Evolutionary conservation across 2,113 vertebrate species (phyloP), one percentile per base, ranked within the genome.

Genomic region (Chinchilla lanigera): DNA sequence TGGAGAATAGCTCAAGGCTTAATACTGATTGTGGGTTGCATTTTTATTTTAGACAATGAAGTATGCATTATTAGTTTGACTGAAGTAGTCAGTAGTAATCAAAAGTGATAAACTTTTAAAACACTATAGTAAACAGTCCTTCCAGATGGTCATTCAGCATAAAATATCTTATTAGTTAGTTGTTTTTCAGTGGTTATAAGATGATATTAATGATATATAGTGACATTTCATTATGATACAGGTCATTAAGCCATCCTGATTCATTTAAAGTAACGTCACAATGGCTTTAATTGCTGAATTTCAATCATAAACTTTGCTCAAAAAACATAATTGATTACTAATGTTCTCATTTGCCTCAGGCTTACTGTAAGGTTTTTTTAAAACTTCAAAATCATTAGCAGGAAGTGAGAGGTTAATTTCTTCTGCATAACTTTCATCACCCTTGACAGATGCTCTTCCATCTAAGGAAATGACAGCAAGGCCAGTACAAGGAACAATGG

Each of bases 311-410:
- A 94, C 90, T 97, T 96, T 90, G 61, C 61, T 96, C 93, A 95
- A 28, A 95, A 50, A 96, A 94, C 60, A 77, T 95, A 96, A 97
- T 92, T 95, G 88, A 97, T 95, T 89, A 94, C 94, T 96, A 96
- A 82, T 90, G n/a, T 87, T 90, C 85, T 92, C 75, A 92, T 89
- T 94, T 65, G 56, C 80, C 93, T 89, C 35, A 89, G 71, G 77
- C 47, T 98, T 52, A 91, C 61, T 93, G 20, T 65, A 89, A 63
- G 22, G 88, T 90, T 65, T 67, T 75, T 75, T 86, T 56, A 95
- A 82, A 71, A 89, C 2, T 95, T 26, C 94, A 82, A 95, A 95
- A 94, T 96, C 61, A 96, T 96, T 96, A 94, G 60, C 33, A 96
- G 88, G 88, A 89, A 96, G 90, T 61, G 71, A 95, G 93, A 97